phyloP scores from a whole-genome alignment of 2,113 vertebrate species.

The Perca flavescens region DNA sequence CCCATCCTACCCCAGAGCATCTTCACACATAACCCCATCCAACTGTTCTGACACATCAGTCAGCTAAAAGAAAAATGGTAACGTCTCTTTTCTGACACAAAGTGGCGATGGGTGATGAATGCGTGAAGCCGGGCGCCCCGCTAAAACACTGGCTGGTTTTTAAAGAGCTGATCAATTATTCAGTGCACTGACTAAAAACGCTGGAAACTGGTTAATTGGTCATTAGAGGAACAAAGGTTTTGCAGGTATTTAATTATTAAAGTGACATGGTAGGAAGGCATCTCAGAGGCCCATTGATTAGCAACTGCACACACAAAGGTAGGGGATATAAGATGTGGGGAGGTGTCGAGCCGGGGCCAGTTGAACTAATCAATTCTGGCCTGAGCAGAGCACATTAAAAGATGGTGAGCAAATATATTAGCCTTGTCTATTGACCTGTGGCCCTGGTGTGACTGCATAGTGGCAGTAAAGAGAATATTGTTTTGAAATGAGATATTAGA shows the following conservation, averaged over 20 bases:
- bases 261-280: slow-evolving; percentile 61
- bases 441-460: slow-evolving; percentile 28
- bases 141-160: slow-evolving; percentile 73
- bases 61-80: slow-evolving; percentile 74
- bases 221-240: slow-evolving; percentile 84
- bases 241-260: slow-evolving; percentile 81
- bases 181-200: slow-evolving; percentile 75
- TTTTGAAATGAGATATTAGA: slow-evolving; percentile 40
- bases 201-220: slow-evolving; percentile 83
- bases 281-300: slow-evolving; percentile 70
- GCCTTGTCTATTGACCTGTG: slow-evolving; percentile 46
- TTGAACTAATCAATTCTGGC: slow-evolving; percentile 53
- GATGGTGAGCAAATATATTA: slow-evolving; percentile 61
- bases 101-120: slow-evolving; percentile 76
- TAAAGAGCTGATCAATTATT: slow-evolving; percentile 83
- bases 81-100: slow-evolving; percentile 61
- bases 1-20: slow-evolving; percentile 9
- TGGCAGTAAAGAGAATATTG: slow-evolving; percentile 32
- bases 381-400: slow-evolving; percentile 60
- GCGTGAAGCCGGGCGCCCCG: slow-evolving; percentile 45
- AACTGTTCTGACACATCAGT: slow-evolving; percentile 48
- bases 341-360: slow-evolving; percentile 19
- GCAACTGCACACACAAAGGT: slow-evolving; percentile 54
- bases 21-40: slow-evolving; percentile 5
- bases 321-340: slow-evolving; percentile 49